Base-by-base conservation (phyloP, 2,113 vertebrate genomes). In the Otus sunia region DNA sequence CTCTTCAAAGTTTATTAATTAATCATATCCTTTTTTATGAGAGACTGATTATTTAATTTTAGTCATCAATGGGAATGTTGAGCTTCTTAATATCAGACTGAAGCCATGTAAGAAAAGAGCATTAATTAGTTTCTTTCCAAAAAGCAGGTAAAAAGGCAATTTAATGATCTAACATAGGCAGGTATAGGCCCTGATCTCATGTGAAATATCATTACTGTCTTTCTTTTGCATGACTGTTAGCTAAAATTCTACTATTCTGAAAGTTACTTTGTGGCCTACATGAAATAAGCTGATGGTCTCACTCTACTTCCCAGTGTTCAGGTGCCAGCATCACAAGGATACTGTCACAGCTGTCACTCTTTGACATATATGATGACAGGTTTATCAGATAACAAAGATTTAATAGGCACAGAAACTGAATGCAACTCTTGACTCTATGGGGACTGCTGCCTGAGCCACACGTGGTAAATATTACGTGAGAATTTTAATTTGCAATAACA, bases 1-100 rank as follows among this genome's bases (percentile, higher is more conserved):
- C 97, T 96, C 82, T 93, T 97, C 86, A 66, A 96, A 95, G 87
- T 97, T 97, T 96, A 96, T 98, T 98, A 98, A 98, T 97, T 97
- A 98, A 98, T 98, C 86, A 97, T 97, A 97, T 92, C 79, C 41
- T 90, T 88, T 97, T 97, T 97, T 95, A 90, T 86, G 77, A 96
- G 88, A 92, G 85, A 96, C 94, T 95, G 92, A 98, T 98, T 97
- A 96, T 97, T 95, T 93, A 86, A 97, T 96, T 97, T 86, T 72
- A 91, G 94, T 96, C 96, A 96, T 97, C 90, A 86, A 62, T 94
- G 85, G 78, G 80, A 98, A 97, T 83, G 86, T 94, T 96, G 94
- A 95, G 82, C 74, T 96, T 88, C 94, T 96, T 97, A 96, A 93
- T 91, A 95, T 73, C 59, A 91, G 68, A 79, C 88, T 96, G 96